phyloP scores from a whole-genome alignment of 2,888 invertebrate genomes.

The Caenorhabditis zanzibari region DNA sequence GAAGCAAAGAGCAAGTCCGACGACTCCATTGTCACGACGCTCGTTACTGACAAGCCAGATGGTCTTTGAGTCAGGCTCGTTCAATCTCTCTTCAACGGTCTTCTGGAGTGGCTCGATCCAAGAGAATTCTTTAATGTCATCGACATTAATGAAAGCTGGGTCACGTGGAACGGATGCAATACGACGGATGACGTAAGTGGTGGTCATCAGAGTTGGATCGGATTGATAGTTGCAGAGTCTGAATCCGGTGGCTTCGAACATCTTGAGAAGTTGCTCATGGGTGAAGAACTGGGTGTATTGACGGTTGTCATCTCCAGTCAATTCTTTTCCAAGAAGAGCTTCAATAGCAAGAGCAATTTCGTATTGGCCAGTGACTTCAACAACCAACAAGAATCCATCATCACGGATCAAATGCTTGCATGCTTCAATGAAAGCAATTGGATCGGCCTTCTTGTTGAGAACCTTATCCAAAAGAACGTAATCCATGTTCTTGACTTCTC shows the following conservation, averaged over 20 bases:
- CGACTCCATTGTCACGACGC: constrained; percentile 88
- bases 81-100: constrained; percentile 88
- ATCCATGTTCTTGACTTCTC: constrained; percentile 81
- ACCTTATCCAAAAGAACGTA: constrained; percentile 81
- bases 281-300: constrained; percentile 78
- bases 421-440: constrained; percentile 77
- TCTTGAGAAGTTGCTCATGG: constrained; percentile 75
- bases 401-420: constrained; percentile 81
- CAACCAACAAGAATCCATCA: constrained; percentile 84
- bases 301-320: constrained; percentile 68
- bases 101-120: constrained; percentile 83
- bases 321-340: constrained; percentile 73
- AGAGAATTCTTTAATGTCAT: constrained; percentile 82
- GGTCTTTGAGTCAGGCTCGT: constrained; percentile 85
- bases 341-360: constrained; percentile 78
- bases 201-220: constrained; percentile 77
- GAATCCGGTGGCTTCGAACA: constrained; percentile 81
- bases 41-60: constrained; percentile 86
- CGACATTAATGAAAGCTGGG: constrained; percentile 81
- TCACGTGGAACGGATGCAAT: constrained; percentile 72
- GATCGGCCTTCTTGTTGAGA: constrained; percentile 79
- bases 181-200: constrained; percentile 79
- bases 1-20: constrained; percentile 94
- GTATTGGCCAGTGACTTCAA: constrained; percentile 84
- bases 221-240: constrained; percentile 79